phyloP scores from a whole-genome alignment of 2,797 vertebrate species.

The Pseudochaenichthys georgianus region DNA sequence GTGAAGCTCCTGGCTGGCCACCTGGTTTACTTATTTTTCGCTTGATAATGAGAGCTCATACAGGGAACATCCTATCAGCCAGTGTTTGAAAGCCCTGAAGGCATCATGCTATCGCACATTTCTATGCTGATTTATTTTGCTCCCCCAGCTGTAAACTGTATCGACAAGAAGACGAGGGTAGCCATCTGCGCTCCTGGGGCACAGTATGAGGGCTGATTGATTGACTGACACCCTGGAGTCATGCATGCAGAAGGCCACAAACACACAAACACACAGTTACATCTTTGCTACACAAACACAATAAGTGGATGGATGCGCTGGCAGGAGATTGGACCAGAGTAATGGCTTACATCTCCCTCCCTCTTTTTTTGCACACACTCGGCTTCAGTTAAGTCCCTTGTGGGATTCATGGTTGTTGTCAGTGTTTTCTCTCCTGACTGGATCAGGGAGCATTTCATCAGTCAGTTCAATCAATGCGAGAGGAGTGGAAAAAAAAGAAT shows the following conservation, averaged over 20 bases:
- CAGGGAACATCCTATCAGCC: constrained; percentile 56
- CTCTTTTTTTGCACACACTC: constrained; percentile 15
- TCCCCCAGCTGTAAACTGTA: constrained; percentile 70
- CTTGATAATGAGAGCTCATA: constrained; percentile 69
- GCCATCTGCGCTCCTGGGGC: constrained; percentile 50
- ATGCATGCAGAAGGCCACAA: constrained; percentile 54
- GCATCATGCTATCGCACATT: constrained; percentile 64
- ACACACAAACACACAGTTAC: constrained; percentile 56
- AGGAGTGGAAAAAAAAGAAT: constrained; percentile 27
- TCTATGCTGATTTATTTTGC: constrained; percentile 72
- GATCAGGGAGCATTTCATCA: constrained; percentile 69
- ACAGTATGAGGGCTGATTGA: constrained; percentile 68
- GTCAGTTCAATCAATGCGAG: constrained; percentile 63
- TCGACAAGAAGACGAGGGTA: constrained; percentile 63
- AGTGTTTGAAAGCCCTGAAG: constrained; percentile 43
- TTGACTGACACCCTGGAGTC: constrained; percentile 66
- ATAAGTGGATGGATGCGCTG: constrained; percentile 35
- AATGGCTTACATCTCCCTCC: constrained; percentile 36
- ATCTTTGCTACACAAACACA: constrained; percentile 51
- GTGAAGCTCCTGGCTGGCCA: constrained; percentile 59
- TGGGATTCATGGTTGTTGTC: constrained; percentile 50
- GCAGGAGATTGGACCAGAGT: constrained; percentile 40
- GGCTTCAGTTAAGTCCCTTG: constrained; percentile 24
- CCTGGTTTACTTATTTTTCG: constrained; percentile 64
- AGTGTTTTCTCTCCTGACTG: constrained; percentile 62